Conservation (phyloP, 2,888 invertebrate genomes). For the Galerucella pusilla region DNA sequence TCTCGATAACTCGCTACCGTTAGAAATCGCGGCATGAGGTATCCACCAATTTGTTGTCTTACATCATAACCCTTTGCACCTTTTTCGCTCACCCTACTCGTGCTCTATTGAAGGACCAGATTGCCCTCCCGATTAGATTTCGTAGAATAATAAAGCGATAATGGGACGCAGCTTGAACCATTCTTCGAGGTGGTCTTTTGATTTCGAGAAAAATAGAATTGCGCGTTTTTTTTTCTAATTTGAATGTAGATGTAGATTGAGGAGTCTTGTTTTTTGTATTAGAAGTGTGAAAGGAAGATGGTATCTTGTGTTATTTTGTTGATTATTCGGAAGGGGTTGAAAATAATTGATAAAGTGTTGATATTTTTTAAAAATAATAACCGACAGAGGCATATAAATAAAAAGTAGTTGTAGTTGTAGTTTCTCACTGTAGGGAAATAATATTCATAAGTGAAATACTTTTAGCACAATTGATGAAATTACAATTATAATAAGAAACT, state of each 20-base stretch:
- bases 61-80: slow-evolving; percentile 52
- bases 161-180: slow-evolving; percentile 58
- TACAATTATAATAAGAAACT: no score
- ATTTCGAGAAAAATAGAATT: slow-evolving; percentile 45
- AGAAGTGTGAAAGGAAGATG: slow-evolving; percentile 21
- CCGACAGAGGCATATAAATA: no score
- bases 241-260: slow-evolving; percentile 33
- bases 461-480: no score
- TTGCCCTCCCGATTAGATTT: slow-evolving; percentile 57
- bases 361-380: no score
- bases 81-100: slow-evolving; percentile 48
- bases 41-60: slow-evolving; percentile 46
- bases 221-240: slow-evolving; percentile 53
- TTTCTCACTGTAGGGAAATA: no score
- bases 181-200: slow-evolving; percentile 57
- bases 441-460: no score
- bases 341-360: neutral
- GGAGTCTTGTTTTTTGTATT: slow-evolving; percentile 29
- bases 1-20: slow-evolving; percentile 55
- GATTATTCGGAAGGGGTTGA: neutral
- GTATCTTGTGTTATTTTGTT: slow-evolving; percentile 13
- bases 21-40: slow-evolving; percentile 51
- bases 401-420: no score
- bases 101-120: slow-evolving; percentile 50
- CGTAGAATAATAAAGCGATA: slow-evolving; percentile 59